phyloP scores from a whole-genome alignment of 1,140 invertebrate genomes.

The Neuroterus valhalla region DNA sequence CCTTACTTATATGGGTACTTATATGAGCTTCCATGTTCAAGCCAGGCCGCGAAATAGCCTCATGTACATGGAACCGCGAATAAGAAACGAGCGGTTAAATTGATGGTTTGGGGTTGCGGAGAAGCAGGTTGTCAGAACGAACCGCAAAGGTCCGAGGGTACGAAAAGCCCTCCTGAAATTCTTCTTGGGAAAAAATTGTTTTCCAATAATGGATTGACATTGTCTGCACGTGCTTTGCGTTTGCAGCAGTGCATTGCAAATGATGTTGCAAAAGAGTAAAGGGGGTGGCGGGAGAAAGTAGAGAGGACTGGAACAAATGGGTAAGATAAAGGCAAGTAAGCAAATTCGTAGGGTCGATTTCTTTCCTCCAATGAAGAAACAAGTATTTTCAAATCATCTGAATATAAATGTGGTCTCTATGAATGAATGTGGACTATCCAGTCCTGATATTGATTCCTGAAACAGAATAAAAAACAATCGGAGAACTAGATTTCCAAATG shows the following conservation, averaged over 20 bases:
- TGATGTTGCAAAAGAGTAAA: slow-evolving; percentile 54
- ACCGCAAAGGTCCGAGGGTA: slow-evolving; percentile 57
- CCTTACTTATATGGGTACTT: background rate
- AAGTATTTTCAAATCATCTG: slow-evolving; percentile 46
- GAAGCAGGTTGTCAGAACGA: slow-evolving; percentile 40
- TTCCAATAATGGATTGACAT: slow-evolving; percentile 72
- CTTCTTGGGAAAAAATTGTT: slow-evolving; percentile 69
- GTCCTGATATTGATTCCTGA: too few species aligned
- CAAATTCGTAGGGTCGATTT: slow-evolving; percentile 45
- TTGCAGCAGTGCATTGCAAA: slow-evolving; percentile 63
- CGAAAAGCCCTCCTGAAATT: slow-evolving; percentile 64
- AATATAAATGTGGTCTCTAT: too few species aligned
- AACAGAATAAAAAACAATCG: too few species aligned
- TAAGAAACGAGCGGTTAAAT: slow-evolving; percentile 44
- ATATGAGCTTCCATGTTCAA: background rate
- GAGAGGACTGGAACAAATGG: slow-evolving; percentile 44
- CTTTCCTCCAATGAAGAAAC: slow-evolving; percentile 43
- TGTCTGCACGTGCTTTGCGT: slow-evolving; percentile 57
- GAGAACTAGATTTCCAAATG: too few species aligned
- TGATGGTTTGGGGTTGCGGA: slow-evolving; percentile 36
- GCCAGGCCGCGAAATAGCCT: slow-evolving; percentile 10
- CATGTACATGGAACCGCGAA: slow-evolving; percentile 40
- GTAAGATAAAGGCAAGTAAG: slow-evolving; percentile 45
- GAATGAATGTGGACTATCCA: too few species aligned
- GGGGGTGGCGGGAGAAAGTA: slow-evolving; percentile 31